Conservation (phyloP, 2,888 invertebrate genomes). For the Eurytoma adleriae region DNA sequence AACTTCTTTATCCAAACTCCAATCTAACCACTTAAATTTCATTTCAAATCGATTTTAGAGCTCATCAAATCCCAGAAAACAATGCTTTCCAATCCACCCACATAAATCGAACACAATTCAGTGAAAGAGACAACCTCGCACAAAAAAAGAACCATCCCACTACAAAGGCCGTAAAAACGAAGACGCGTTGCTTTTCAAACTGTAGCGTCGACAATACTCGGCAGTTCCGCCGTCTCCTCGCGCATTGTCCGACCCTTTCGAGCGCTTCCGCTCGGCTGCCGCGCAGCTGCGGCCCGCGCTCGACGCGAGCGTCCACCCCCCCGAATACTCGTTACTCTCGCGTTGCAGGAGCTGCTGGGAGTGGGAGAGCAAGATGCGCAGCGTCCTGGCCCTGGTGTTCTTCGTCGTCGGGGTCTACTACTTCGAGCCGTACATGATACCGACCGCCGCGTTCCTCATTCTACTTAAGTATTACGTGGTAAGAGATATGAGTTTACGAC, state of each 20-base stretch:
- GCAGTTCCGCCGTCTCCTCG: neutral
- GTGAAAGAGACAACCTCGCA: no score
- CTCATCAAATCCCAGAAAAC: no score
- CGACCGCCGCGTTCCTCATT: constrained; percentile 87
- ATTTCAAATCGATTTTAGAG: no score
- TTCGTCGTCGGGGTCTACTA: constrained; percentile 95
- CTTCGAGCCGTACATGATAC: constrained; percentile 97
- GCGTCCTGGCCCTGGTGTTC: constrained; percentile 87
- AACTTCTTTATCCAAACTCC: no score
- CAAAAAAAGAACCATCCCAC: no score
- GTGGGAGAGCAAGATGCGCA: constrained; percentile 95
- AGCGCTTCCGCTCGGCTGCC: neutral
- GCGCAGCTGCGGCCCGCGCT: no score
- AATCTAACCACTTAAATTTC: no score
- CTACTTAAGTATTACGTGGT: constrained; percentile 87
- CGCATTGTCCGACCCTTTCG: neutral
- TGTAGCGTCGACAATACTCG: neutral
- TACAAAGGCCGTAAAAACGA: no score
- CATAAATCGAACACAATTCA: no score
- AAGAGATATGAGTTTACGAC: constrained; percentile 67
- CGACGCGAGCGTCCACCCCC: no score
- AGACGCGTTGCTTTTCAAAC: neutral
- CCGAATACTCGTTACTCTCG: constrained; percentile 31
- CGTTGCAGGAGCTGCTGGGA: constrained; percentile 93
- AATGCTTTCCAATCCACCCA: no score